Evolutionary conservation across 92 coral and sea anemone species (phyloP).

Genomic region (Paramuricea clavata): DNA sequence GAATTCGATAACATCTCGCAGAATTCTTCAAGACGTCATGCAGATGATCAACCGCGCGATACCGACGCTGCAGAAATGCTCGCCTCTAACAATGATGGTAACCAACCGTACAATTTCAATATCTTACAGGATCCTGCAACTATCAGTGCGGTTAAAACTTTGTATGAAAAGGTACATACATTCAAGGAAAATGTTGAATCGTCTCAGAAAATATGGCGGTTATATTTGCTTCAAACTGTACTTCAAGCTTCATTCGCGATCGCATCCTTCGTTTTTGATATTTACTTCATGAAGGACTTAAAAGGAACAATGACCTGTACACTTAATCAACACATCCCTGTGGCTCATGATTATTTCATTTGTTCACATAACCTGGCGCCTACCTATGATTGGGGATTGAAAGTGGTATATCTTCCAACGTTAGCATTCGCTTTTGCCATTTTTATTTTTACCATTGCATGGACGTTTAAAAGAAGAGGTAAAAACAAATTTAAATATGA

Average conservation of each 20-base stretch:
- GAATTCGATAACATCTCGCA: no score
- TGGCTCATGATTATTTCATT: conserved; percentile 42
- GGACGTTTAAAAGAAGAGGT: neutral
- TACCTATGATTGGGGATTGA: conserved; percentile 32
- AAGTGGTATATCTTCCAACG: neutral
- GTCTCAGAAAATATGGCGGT: neutral
- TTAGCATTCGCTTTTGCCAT: neutral
- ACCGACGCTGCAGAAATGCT: no score
- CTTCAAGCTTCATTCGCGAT: conserved; percentile 1
- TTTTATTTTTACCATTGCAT: neutral
- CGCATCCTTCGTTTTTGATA: conserved; percentile 1
- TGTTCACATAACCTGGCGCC: conserved; percentile 63
- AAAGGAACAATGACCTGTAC: conserved; percentile 57
- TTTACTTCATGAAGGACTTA: neutral
- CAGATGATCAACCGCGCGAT: no score
- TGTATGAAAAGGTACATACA: no score
- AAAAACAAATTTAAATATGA: neutral
- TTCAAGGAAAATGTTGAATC: no score
- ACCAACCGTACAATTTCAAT: no score
- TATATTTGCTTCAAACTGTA: conserved; percentile 33
- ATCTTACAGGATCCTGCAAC: no score
- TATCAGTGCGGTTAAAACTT: no score
- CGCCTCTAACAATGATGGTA: no score
- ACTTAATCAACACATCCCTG: conserved; percentile 42
- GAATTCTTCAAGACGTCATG: no score